These are phyloP conservation scores for Desmodus rotundus DNA, from an alignment of 2,113 vertebrate species.

Conservation along the genomic window DNA sequence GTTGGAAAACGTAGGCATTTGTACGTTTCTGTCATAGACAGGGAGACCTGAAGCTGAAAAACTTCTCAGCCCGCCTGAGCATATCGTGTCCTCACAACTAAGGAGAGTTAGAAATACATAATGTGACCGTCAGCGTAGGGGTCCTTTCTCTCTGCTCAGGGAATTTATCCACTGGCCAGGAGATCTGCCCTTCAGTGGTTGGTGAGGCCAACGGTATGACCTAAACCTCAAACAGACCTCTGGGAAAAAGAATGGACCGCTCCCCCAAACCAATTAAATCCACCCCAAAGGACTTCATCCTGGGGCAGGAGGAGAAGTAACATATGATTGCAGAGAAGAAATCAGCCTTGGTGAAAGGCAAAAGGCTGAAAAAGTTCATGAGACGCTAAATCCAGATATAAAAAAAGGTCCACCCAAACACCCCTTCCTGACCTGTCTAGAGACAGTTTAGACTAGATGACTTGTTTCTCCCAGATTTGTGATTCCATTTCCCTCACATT, in stretches of 20 bases:
- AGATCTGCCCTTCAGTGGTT: conserved; percentile 52
- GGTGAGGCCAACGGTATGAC: conserved; percentile 50
- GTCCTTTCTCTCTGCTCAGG: conserved; percentile 31
- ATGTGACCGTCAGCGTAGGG: neutral
- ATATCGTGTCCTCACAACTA: neutral
- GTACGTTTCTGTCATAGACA: neutral
- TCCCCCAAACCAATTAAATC: conserved; percentile 48
- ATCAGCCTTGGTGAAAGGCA: conserved; percentile 40
- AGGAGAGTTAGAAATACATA: neutral
- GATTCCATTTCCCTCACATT: conserved; percentile 20
- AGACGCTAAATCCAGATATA: conserved; percentile 46
- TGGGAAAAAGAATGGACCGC: conserved; percentile 40
- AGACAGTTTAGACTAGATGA: conserved; percentile 33
- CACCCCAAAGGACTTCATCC: conserved; percentile 16
- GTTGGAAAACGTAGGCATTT: neutral
- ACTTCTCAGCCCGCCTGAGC: neutral
- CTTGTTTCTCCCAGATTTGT: conserved; percentile 38
- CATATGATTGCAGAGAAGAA: neutral
- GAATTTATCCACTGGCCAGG: conserved; percentile 44
- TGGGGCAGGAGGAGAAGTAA: conserved; percentile 8
- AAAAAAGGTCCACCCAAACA: conserved; percentile 42
- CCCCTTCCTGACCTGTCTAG: conserved; percentile 50
- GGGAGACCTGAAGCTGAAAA: neutral
- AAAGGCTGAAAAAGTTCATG: conserved; percentile 38
- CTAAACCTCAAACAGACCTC: conserved; percentile 64